phyloP scores from a whole-genome alignment of 2,113 vertebrate species.

The Gallinago undulata region DNA sequence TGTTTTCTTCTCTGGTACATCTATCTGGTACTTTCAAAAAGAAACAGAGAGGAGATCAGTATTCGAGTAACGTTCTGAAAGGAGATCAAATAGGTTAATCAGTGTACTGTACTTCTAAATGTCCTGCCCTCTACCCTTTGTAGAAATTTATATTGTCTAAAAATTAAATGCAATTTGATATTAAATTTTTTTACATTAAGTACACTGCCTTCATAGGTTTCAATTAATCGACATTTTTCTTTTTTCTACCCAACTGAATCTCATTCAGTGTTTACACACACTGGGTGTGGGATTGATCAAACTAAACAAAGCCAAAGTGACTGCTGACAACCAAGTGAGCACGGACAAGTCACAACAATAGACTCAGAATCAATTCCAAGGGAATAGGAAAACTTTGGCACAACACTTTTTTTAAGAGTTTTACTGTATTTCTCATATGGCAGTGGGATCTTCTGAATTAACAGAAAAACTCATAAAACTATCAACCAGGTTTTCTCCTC shows the following conservation, averaged over 20 bases:
- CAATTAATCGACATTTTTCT: neutral
- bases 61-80: slow-evolving; percentile 15
- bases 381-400: neutral
- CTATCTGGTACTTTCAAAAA: neutral
- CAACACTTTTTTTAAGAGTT: neutral
- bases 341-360: neutral
- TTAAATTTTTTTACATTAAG: neutral
- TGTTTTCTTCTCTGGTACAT: neutral
- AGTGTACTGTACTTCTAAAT: neutral
- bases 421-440: neutral
- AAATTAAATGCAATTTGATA: neutral
- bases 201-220: neutral
- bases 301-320: neutral
- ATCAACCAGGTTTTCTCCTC: neutral
- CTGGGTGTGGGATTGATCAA: slow-evolving; percentile 1
- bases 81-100: slow-evolving; percentile 4
- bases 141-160: neutral
- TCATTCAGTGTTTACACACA: slow-evolving; percentile 10
- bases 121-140: neutral
- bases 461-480: neutral
- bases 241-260: neutral
- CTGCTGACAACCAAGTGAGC: neutral
- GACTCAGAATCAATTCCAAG: neutral
- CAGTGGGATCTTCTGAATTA: neutral
- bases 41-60: neutral